Evolutionary conservation across 2,113 vertebrate genomes (phyloP).

Genomic region (Colaptes auratus): DNA sequence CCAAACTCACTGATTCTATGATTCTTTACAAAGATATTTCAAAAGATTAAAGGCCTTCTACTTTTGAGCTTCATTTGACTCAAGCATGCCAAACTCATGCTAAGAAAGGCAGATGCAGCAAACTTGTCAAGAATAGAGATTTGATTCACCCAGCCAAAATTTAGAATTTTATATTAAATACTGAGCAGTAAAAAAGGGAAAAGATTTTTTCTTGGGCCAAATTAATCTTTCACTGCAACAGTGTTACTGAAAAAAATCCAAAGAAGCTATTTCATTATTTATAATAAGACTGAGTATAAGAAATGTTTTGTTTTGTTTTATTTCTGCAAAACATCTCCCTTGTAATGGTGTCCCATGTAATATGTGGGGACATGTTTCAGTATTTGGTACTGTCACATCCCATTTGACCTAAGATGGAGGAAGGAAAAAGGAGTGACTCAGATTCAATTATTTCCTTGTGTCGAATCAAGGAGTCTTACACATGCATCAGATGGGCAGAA

Average conservation of each 20-base stretch:
- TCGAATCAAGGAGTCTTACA: too few relatives aligned
- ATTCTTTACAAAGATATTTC: not conserved
- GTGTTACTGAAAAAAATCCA: not conserved
- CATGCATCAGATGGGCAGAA: too few relatives aligned
- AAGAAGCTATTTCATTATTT: not conserved
- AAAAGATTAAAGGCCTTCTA: not conserved
- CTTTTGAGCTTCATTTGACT: not conserved
- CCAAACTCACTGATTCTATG: too few relatives aligned
- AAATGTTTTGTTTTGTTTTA: not conserved
- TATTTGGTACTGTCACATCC: not conserved
- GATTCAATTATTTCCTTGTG: too few relatives aligned
- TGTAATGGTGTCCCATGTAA: not conserved
- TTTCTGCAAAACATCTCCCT: not conserved
- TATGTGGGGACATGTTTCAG: not conserved
- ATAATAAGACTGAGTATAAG: not conserved
- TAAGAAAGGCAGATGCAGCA: not conserved
- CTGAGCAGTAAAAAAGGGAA: not conserved
- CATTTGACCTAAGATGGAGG: too few relatives aligned
- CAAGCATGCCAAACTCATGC: not conserved
- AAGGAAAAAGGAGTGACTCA: too few relatives aligned
- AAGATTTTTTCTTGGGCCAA: not conserved
- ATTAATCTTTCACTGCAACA: not conserved
- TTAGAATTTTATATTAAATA: not conserved
- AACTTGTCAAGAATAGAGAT: not conserved
- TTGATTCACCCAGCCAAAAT: not conserved